Conservation (phyloP, 2,113 vertebrate species). For the Syngnathus typhle region DNA sequence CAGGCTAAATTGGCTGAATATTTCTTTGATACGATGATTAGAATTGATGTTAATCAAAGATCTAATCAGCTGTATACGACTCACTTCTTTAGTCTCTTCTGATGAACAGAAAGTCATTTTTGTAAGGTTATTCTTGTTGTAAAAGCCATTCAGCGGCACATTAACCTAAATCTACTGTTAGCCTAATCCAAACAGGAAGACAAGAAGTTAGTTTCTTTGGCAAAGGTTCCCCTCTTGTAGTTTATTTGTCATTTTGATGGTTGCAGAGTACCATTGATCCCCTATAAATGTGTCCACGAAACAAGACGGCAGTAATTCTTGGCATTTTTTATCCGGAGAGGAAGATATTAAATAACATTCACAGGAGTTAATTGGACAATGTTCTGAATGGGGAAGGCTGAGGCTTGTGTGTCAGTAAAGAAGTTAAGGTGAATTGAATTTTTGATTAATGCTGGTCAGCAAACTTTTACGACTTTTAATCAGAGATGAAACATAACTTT, state of each 20-base stretch:
- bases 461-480: no score
- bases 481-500: no score
- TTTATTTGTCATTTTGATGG: conserved; percentile 12
- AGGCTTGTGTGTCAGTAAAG: background rate
- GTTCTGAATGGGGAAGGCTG: background rate
- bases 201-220: background rate
- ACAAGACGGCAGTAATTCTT: background rate
- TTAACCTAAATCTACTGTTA: background rate
- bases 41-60: conserved; percentile 15
- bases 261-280: background rate
- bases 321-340: background rate
- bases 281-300: conserved; percentile 5
- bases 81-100: conserved; percentile 4
- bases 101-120: background rate
- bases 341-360: conserved; percentile 6
- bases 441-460: background rate
- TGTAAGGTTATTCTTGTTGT: background rate
- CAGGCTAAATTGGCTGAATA: conserved; percentile 25
- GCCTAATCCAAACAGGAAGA: background rate
- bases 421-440: background rate
- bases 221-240: background rate
- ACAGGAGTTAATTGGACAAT: background rate
- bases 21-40: conserved; percentile 11
- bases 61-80: conserved; percentile 15
- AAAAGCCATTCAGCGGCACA: conserved; percentile 1